These are phyloP conservation scores for Dryococelus australis DNA, from an alignment of 2,888 invertebrate species.

Conservation along the genomic window DNA sequence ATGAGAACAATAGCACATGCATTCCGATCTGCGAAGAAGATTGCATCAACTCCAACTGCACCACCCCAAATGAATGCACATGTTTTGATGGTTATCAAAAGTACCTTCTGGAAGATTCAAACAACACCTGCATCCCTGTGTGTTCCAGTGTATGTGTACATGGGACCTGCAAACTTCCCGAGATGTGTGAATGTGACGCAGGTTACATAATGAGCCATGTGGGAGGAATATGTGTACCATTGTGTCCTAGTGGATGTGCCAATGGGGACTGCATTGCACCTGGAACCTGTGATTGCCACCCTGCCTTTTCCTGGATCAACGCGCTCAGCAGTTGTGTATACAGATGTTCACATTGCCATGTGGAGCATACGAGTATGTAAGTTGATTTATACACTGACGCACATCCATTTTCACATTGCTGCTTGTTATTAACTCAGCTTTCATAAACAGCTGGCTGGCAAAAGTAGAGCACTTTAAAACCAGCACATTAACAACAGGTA, in stretches of 20 bases:
- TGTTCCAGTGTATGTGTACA: not conserved
- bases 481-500: too few species aligned
- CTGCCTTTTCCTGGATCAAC: not conserved
- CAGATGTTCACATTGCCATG: not conserved
- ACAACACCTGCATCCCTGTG: constrained; percentile 38
- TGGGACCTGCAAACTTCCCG: not conserved
- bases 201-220: not conserved
- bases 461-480: too few species aligned
- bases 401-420: too few species aligned
- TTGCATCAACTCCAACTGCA: constrained; percentile 66
- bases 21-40: too few species aligned
- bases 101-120: not conserved
- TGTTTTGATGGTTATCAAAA: constrained; percentile 67
- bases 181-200: not conserved
- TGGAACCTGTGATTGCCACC: not conserved
- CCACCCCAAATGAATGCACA: constrained; percentile 63
- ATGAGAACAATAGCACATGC: constrained; percentile 59
- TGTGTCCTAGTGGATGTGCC: not conserved
- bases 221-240: not conserved
- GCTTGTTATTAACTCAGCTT: too few species aligned
- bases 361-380: not conserved
- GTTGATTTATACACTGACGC: too few species aligned
- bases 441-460: too few species aligned
- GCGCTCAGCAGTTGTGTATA: not conserved
- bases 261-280: not conserved